Percentiles rank a stretch among this genome's conserved stretches.
These are phyloP conservation scores for Rhagium mordax DNA, from an alignment of 2,888 invertebrate genomes.

Conservation along the genomic window DNA sequence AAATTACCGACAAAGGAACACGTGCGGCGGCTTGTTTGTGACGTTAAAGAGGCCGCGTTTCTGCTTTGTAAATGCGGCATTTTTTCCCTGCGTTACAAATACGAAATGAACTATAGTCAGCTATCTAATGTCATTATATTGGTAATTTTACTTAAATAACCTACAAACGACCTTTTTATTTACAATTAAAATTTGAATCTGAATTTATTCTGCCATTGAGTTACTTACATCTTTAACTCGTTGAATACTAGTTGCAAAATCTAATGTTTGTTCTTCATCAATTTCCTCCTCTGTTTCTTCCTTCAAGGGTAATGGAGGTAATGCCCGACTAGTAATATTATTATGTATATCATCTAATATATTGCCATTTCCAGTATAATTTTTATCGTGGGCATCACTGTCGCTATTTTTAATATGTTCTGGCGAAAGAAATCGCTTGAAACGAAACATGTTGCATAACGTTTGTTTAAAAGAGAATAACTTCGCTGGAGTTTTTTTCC, in stretches of 20 bases:
- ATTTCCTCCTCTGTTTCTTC: slow-evolving; percentile 50
- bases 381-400: slow-evolving; percentile 27
- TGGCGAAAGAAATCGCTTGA: slow-evolving; percentile 74
- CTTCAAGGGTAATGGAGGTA: slow-evolving; percentile 77
- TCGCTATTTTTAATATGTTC: slow-evolving; percentile 58
- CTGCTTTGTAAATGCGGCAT: too few species aligned
- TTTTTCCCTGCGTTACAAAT: too few species aligned
- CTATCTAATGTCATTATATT: too few species aligned
- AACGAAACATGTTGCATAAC: slow-evolving; percentile 87
- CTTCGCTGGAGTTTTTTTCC: slow-evolving; percentile 78
- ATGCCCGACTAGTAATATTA: slow-evolving; percentile 77
- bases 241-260: slow-evolving; percentile 93
- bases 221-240: slow-evolving; percentile 92
- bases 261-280: slow-evolving; percentile 73
- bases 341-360: slow-evolving; percentile 68
- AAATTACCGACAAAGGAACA: too few species aligned
- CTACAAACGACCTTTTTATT: too few species aligned
- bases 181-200: too few species aligned
- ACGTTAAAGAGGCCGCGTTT: too few species aligned
- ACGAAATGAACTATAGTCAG: too few species aligned
- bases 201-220: background rate
- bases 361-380: slow-evolving; percentile 52
- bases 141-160: too few species aligned
- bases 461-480: slow-evolving; percentile 88
- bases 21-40: too few species aligned